Conservation (phyloP, 2,888 invertebrate species). For the Cacoxenus indagator region DNA sequence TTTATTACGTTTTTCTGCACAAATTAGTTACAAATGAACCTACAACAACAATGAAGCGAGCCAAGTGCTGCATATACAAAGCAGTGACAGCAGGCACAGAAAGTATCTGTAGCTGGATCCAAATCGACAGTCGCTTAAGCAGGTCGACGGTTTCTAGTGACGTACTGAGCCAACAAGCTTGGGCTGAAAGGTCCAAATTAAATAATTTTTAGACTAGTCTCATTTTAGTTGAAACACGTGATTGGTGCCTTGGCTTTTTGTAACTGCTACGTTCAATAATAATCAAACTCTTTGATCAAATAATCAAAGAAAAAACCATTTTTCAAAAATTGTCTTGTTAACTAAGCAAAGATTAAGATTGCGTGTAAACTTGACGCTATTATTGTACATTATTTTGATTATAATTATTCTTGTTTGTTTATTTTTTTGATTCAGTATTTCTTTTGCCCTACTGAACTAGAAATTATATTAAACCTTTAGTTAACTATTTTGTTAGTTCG, state of each 20-base stretch:
- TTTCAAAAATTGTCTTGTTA: not conserved
- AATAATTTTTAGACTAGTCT: too few species aligned
- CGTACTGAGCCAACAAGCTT: too few species aligned
- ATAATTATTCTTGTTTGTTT: not conserved
- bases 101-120: not conserved
- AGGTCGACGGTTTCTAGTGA: not conserved
- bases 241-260: too few species aligned
- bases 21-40: slow-evolving; percentile 61
- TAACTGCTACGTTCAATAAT: too few species aligned
- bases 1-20: slow-evolving; percentile 54
- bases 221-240: too few species aligned
- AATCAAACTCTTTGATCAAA: too few species aligned
- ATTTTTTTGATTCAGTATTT: not conserved
- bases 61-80: not conserved
- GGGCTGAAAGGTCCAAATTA: too few species aligned
- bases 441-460: slow-evolving; percentile 17
- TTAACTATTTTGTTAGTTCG: too few species aligned
- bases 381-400: not conserved
- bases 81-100: not conserved
- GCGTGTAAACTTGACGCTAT: too few species aligned
- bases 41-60: slow-evolving; percentile 51
- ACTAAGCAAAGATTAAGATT: not conserved
- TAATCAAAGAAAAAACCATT: too few species aligned
- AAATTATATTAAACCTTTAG: slow-evolving; percentile 13
- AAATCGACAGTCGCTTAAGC: slow-evolving; percentile 34